Conservation (phyloP, 2,888 invertebrate genomes). For the Drosophila siamana region DNA sequence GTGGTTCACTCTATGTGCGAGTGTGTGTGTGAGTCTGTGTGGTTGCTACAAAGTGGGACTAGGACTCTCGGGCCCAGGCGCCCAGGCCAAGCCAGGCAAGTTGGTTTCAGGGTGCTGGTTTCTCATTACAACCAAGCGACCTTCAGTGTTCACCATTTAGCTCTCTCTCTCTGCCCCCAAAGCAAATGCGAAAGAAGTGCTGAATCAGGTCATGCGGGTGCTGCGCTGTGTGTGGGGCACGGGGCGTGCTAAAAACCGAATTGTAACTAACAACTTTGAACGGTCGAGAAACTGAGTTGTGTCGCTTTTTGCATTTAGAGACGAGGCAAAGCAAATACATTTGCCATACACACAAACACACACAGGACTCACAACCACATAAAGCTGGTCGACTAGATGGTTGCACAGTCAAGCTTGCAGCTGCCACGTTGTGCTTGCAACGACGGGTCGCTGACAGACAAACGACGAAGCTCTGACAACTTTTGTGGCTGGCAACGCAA, state of each 20-base stretch:
- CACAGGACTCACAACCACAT: constrained; percentile 39
- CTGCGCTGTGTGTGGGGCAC: constrained; percentile 15
- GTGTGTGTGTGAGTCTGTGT: constrained; percentile 33
- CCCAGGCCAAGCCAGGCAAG: constrained; percentile 30
- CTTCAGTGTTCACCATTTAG: constrained; percentile 56
- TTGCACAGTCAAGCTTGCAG: constrained; percentile 26
- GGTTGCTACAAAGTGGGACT: constrained; percentile 76
- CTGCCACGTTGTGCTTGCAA: constrained; percentile 27
- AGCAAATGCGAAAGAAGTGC: constrained; percentile 58
- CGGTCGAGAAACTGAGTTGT: constrained; percentile 50
- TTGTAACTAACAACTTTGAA: constrained; percentile 72
- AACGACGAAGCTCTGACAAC: constrained; percentile 34
- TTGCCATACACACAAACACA: constrained; percentile 19
- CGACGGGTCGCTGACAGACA: constrained; percentile 16
- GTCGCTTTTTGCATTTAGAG: constrained; percentile 48
- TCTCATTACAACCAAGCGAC: constrained; percentile 72
- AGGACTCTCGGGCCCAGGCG: constrained; percentile 55
- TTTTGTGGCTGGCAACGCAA: constrained; percentile 13
- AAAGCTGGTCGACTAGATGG: constrained; percentile 33
- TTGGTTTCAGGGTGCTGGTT: constrained; percentile 51
- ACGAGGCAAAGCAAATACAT: constrained; percentile 56
- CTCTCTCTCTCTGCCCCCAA: neutral
- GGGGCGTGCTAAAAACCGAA: constrained; percentile 49
- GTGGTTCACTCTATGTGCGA: constrained; percentile 19
- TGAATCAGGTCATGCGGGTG: constrained; percentile 60